Evolutionary conservation across 1,140 invertebrate species (phyloP).

Genomic region (Caerostris darwini): DNA sequence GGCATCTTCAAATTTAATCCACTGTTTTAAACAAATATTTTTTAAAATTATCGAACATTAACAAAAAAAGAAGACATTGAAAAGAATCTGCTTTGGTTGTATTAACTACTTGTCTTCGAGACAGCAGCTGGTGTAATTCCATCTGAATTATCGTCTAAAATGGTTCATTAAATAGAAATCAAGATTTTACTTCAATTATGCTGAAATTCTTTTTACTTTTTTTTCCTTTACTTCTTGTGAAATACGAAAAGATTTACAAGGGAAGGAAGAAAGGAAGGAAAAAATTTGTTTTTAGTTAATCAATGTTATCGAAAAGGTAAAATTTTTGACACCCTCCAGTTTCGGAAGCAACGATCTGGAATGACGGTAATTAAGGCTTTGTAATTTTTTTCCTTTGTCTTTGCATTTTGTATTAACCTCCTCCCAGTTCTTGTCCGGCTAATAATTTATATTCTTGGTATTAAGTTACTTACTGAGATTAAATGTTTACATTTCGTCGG

Average conservation of each 20-base stretch:
- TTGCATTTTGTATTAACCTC: neutral
- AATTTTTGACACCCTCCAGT: slow-evolving; percentile 29
- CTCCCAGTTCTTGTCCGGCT: neutral
- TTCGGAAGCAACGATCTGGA: neutral
- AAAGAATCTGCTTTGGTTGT: neutral
- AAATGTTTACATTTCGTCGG: slow-evolving; percentile 33
- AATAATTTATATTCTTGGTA: slow-evolving; percentile 49
- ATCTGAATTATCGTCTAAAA: slow-evolving; percentile 19
- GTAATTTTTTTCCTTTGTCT: neutral
- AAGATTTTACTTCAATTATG: slow-evolving; percentile 13
- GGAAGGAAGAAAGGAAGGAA: neutral
- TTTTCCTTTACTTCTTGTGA: neutral
- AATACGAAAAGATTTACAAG: neutral
- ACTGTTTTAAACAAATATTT: neutral
- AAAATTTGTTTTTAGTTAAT: slow-evolving; percentile 9
- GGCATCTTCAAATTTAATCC: neutral
- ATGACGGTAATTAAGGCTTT: slow-evolving; percentile 30
- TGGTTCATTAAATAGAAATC: slow-evolving; percentile 48
- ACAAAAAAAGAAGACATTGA: neutral
- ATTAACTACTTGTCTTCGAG: neutral
- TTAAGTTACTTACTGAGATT: slow-evolving; percentile 52
- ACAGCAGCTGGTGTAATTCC: slow-evolving; percentile 1
- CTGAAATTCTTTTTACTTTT: neutral
- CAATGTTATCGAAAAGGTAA: slow-evolving; percentile 27
- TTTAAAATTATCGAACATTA: neutral